phyloP scores from a whole-genome alignment of 2,797 vertebrate genomes.

The Rhinatrema bivittatum region DNA sequence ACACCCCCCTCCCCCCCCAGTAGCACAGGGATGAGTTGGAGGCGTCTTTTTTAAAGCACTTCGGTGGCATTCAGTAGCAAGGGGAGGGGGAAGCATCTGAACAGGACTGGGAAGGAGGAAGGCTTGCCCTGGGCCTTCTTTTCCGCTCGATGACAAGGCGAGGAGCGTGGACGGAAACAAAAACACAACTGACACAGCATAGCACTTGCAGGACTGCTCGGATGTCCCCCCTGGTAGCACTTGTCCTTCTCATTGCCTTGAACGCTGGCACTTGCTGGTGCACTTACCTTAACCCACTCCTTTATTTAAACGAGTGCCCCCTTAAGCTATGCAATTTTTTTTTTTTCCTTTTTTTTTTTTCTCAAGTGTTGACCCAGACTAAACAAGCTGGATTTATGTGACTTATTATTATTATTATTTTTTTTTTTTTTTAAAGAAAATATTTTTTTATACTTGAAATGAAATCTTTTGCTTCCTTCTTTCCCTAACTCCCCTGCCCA shows the following conservation, averaged over 20 bases:
- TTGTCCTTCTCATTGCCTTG: slow-evolving; percentile 90
- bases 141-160: slow-evolving; percentile 36
- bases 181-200: slow-evolving; percentile 66
- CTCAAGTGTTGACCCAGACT: slow-evolving; percentile 81
- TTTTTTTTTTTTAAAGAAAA: slow-evolving; percentile 97
- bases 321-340: slow-evolving; percentile 98
- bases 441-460: slow-evolving; percentile 99
- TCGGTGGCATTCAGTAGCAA: slow-evolving; percentile 10
- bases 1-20: too few relatives aligned
- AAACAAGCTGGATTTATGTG: slow-evolving; percentile 76
- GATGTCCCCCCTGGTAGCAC: slow-evolving; percentile 89
- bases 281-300: too few relatives aligned
- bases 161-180: too few relatives aligned
- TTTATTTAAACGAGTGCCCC: slow-evolving; percentile 85
- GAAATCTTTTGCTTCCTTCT: slow-evolving; percentile 97
- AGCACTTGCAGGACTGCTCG: slow-evolving; percentile 77
- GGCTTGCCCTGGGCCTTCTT: slow-evolving; percentile 40
- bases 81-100: too few relatives aligned
- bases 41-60: slow-evolving; percentile 27
- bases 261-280: slow-evolving; percentile 77
- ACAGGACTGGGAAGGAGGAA: slow-evolving; percentile 25
- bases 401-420: slow-evolving; percentile 81
- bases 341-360: too few relatives aligned
- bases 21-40: slow-evolving; percentile 8
- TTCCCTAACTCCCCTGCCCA: too few relatives aligned